These are phyloP conservation scores for Argentina silus DNA, from an alignment of 2,797 vertebrate genomes.

Conservation along the genomic window DNA sequence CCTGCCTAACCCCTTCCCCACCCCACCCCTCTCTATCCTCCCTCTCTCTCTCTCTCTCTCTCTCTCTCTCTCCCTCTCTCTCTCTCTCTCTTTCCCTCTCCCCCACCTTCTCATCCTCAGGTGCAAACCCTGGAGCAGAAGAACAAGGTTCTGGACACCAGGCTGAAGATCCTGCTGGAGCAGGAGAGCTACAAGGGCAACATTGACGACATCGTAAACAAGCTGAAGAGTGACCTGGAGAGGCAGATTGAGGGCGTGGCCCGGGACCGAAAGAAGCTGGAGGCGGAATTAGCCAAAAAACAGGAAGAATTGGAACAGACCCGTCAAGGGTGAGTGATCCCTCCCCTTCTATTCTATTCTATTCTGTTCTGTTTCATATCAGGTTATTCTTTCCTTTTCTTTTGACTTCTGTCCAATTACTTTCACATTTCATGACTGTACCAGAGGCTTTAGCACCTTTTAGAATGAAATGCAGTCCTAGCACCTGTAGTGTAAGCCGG, in stretches of 20 bases:
- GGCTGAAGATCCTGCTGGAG: constrained; percentile 74
- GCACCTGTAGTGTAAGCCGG: not conserved
- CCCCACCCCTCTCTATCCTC: too few relatives aligned
- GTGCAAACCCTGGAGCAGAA: constrained; percentile 75
- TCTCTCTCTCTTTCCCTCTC: constrained; percentile 1
- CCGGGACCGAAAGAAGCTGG: constrained; percentile 67
- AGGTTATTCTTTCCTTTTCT: too few relatives aligned
- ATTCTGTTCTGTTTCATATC: too few relatives aligned
- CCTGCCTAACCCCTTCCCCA: too few relatives aligned
- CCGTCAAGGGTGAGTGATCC: constrained; percentile 62
- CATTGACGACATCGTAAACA: constrained; percentile 61
- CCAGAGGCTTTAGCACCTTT: too few relatives aligned
- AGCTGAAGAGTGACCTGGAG: constrained; percentile 61
- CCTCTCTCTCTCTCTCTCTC: not conserved
- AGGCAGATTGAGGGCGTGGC: constrained; percentile 64
- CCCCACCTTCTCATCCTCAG: constrained; percentile 41
- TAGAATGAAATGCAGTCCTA: too few relatives aligned
- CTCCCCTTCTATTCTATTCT: too few relatives aligned
- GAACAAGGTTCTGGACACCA: constrained; percentile 71
- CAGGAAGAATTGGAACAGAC: constrained; percentile 61
- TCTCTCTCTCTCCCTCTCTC: constrained; percentile 1
- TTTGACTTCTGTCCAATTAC: too few relatives aligned
- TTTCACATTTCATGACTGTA: too few relatives aligned
- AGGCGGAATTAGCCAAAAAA: constrained; percentile 54
- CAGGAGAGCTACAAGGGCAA: constrained; percentile 72